Evolutionary conservation across 1,140 invertebrate genomes (phyloP), one percentile per base, ranked within the genome.

Genomic region (Vollenhovia emeryi): DNA sequence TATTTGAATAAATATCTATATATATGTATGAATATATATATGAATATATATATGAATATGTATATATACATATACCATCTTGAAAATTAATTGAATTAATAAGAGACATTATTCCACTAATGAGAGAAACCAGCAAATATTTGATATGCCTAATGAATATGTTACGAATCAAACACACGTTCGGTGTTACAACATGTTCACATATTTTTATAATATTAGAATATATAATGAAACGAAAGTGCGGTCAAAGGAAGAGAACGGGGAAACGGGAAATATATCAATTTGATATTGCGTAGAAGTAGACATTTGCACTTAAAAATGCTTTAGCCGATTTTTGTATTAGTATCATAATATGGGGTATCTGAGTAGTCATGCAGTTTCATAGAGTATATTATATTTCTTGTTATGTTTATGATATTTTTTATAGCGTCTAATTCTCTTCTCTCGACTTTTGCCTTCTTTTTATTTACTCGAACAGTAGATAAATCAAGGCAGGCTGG

Each of bases 1-100:
- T 93, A 93, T 90, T 92, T 91, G 74, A 92, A 93, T 91, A 90
- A 91, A 64, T 43, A 43, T 13, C 40, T 43, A 30, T 18, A 48
- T 18, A 92, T 9, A 43, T 43, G 11, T 43, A 43, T 43, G 11
- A 1, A 43, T 91, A 64, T 43, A 43, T 13, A 64, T 43, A 30
- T 18, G 11, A 18, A 48, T 18, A 92, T 9, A 43, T 43, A 43
- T 43, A 43, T 43, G 11, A 1, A 43, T 43, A 43, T 43, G 30
- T 33, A 33, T 60, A 33, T 60, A 21, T 36, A 62, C 15, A 74
- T 5, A 76, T 91, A 91, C 82, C 87, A 87, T 92, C 85, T 90
- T 87, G 82, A 82, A 86, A 87, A 87, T 71, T 80, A 40, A 75
- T 71, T 55, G 43, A 86, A 86, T 57, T 59, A 48, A 52, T 59